Conservation (phyloP, 2,888 invertebrate genomes). For the Oxycera nigricornis region DNA sequence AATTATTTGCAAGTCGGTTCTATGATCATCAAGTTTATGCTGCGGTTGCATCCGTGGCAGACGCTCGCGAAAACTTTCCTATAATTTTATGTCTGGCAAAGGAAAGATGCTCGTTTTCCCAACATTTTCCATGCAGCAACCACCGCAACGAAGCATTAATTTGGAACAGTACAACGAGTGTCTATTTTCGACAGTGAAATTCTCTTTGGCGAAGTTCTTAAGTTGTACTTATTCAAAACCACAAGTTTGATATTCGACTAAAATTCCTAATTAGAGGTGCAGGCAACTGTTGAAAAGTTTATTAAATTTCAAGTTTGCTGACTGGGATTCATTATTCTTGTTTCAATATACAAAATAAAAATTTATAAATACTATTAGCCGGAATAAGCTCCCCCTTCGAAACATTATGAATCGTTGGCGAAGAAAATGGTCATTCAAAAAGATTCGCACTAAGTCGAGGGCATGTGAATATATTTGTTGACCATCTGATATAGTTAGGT, state of each 20-base stretch:
- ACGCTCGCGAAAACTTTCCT: constrained; percentile 23
- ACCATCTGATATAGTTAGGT: too few species aligned
- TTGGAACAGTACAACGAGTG: not conserved
- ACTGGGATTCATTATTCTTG: too few species aligned
- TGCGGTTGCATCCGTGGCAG: not conserved
- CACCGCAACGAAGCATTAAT: not conserved
- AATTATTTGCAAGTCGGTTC: not conserved
- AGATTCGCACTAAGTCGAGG: too few species aligned
- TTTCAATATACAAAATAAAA: too few species aligned
- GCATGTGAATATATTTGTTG: too few species aligned
- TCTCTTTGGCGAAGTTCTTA: not conserved
- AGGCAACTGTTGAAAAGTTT: not conserved
- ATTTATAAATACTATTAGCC: too few species aligned
- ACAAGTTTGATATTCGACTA: not conserved
- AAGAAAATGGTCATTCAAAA: too few species aligned
- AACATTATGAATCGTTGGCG: too few species aligned
- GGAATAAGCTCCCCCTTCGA: too few species aligned
- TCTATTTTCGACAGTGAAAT: not conserved
- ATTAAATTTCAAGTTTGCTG: constrained; percentile 4
- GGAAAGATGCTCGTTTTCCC: not conserved
- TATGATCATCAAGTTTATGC: not conserved
- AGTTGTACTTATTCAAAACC: constrained; percentile 33
- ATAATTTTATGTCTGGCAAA: constrained; percentile 2
- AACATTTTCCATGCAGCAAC: not conserved
- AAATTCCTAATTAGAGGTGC: constrained; percentile 27